Conservation (phyloP, 2,797 vertebrate species). For the Carapus acus region DNA sequence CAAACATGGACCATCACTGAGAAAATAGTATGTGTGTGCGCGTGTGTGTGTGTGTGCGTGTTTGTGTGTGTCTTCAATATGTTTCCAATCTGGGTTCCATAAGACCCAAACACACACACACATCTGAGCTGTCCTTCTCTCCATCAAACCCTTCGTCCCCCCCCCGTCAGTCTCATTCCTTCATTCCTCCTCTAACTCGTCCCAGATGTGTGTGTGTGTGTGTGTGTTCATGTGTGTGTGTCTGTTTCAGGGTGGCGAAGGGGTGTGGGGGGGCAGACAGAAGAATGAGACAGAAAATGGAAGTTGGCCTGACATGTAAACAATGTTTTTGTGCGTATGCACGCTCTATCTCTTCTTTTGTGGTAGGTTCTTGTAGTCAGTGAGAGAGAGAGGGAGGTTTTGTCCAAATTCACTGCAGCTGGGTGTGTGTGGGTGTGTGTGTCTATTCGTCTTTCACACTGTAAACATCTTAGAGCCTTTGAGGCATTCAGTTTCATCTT, state of each 20-base stretch:
- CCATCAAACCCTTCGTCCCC: neutral
- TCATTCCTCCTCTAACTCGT: conserved; percentile 22
- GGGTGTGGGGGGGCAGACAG: conserved; percentile 18
- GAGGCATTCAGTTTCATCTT: neutral
- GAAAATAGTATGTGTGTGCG: too few species aligned
- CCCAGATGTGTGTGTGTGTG: conserved; percentile 43
- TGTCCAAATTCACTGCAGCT: neutral
- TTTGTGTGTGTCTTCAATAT: too few species aligned
- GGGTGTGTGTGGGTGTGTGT: neutral
- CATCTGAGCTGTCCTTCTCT: conserved; percentile 3
- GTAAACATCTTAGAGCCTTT: neutral
- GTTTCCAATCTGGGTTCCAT: conserved; percentile 16
- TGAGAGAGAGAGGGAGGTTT: neutral
- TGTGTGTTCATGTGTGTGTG: too few species aligned
- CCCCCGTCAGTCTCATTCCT: conserved; percentile 1
- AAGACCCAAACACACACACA: conserved; percentile 9
- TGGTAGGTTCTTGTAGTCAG: too few species aligned
- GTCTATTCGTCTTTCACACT: neutral
- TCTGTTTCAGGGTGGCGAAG: too few species aligned
- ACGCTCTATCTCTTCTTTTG: too few species aligned
- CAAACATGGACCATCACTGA: too few species aligned
- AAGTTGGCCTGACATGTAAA: conserved; percentile 10
- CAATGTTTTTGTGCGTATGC: neutral
- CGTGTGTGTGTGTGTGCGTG: too few species aligned
- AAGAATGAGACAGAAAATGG: conserved; percentile 13